These are phyloP conservation scores for Drosophila diplacantha DNA, from an alignment of 2,888 invertebrate genomes.

Conservation along the genomic window DNA sequence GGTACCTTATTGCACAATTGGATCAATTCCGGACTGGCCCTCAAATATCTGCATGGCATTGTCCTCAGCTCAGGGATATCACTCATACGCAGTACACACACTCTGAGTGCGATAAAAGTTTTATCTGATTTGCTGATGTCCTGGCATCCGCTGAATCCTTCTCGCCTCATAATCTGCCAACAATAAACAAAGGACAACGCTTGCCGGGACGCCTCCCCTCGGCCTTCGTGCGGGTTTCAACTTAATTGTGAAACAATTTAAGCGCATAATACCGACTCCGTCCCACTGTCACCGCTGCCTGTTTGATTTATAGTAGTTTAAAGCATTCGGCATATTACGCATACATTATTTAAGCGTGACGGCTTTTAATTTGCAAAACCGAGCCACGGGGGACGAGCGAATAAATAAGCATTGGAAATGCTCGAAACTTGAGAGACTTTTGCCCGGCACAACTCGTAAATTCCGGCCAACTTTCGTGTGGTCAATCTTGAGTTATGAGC, in stretches of 20 bases:
- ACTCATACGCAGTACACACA: not conserved
- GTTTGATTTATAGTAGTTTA: conserved; percentile 60
- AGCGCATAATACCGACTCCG: conserved; percentile 53
- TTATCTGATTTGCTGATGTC: conserved; percentile 50
- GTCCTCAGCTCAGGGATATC: conserved; percentile 3
- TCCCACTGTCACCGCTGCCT: conserved; percentile 26
- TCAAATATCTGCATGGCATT: conserved; percentile 13
- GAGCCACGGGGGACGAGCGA: not conserved
- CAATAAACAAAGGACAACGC: conserved; percentile 60
- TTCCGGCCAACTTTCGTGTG: conserved; percentile 45
- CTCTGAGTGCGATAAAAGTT: conserved; percentile 49
- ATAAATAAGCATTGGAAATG: conserved; percentile 19
- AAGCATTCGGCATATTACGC: conserved; percentile 54
- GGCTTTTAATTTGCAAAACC: conserved; percentile 57
- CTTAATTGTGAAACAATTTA: conserved; percentile 65
- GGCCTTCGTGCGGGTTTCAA: conserved; percentile 16
- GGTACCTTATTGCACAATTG: not conserved
- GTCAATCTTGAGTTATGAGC: conserved; percentile 55
- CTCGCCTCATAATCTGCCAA: conserved; percentile 56
- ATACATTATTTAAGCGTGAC: conserved; percentile 49
- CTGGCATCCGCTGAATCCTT: conserved; percentile 35
- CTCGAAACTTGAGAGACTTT: conserved; percentile 34
- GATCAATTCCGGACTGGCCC: conserved; percentile 2
- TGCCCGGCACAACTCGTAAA: conserved; percentile 44
- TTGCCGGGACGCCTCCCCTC: conserved; percentile 7